Evolutionary conservation across 1,140 invertebrate species (phyloP).

Genomic region (Rhynchophorus ferrugineus): DNA sequence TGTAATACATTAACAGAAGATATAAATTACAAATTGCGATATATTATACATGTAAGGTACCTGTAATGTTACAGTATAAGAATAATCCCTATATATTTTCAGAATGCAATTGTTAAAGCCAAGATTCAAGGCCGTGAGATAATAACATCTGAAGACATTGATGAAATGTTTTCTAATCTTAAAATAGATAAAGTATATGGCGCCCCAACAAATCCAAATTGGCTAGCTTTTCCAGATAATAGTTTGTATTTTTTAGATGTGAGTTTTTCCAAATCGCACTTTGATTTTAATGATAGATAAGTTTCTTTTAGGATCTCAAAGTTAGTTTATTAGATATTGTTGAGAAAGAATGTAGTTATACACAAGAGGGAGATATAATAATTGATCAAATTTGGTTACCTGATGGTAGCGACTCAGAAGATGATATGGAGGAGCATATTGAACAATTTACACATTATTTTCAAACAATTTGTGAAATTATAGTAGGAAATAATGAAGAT

Average conservation of each 20-base stretch:
- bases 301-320: slow-evolving; percentile 32
- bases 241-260: slow-evolving; percentile 27
- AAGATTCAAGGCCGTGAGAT: slow-evolving; percentile 30
- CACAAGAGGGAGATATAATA: slow-evolving; percentile 27
- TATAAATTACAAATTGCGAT: slow-evolving; percentile 38
- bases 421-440: slow-evolving; percentile 10
- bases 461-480: slow-evolving; percentile 28
- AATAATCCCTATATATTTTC: too few species aligned
- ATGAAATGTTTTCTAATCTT: slow-evolving; percentile 33
- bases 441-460: slow-evolving; percentile 31
- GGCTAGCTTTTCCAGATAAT: slow-evolving; percentile 31
- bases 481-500: slow-evolving; percentile 30
- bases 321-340: slow-evolving; percentile 33
- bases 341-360: slow-evolving; percentile 27
- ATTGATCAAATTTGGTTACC: slow-evolving; percentile 30
- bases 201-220: slow-evolving; percentile 28
- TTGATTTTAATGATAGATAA: slow-evolving; percentile 6
- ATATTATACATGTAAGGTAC: slow-evolving; percentile 35
- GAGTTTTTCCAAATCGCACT: slow-evolving; percentile 6
- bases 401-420: slow-evolving; percentile 20
- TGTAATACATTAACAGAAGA: slow-evolving; percentile 34
- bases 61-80: neutral
- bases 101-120: slow-evolving; percentile 36
- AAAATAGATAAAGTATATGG: slow-evolving; percentile 37
- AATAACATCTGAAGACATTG: slow-evolving; percentile 32